Base-by-base conservation (phyloP, 1,140 invertebrate genomes). In the Drosophila santomea region DNA sequence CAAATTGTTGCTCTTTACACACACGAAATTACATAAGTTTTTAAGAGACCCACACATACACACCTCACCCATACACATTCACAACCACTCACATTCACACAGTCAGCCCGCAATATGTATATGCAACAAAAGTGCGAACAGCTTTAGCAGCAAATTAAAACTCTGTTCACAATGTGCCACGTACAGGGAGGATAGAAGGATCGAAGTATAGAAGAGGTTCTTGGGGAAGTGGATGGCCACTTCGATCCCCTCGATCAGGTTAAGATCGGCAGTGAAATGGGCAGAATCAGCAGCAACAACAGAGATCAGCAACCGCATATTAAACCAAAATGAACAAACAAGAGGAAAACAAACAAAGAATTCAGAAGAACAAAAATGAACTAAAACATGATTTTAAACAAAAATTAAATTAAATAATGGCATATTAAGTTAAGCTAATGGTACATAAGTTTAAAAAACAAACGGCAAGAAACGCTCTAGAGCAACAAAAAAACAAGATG, bases 401-500 rank as follows among this genome's bases (percentile, higher is more conserved):
- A 83, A 76, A 88, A 62, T 64, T 74, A 79, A 83, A 73, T 88
- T 84, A 89, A 89, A 89, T 88, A 88, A 88, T 89, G 84, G 84
- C 84, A 89, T 89, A 74, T 74, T 88, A 89, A 89, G 84, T 88
- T 89, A 88, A 88, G 84, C 78, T 89, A 84, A 86, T 83, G 79
- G 80, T 89, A 90, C 77, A 90, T 90, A 90, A 90, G 86, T 90
- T 86, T 90, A 76, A 80, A 90, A 86, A 90, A 90, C 82, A 90
- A 77, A 78, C 66, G 63, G 62, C 72, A 86, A 88, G 80, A 86
- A 89, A 77, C 58, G 83, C 83, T 86, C 75, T 86, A 86, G 83
- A 86, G 83, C 83, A 88, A 79, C 75, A 72, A 82, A 79, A 86
- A 84, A 59, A 56, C 60, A 74, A 64, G 35, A 74, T 39, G 28